phyloP scores from a whole-genome alignment of 2,888 invertebrate species.

The Slavum lentiscoides region DNA sequence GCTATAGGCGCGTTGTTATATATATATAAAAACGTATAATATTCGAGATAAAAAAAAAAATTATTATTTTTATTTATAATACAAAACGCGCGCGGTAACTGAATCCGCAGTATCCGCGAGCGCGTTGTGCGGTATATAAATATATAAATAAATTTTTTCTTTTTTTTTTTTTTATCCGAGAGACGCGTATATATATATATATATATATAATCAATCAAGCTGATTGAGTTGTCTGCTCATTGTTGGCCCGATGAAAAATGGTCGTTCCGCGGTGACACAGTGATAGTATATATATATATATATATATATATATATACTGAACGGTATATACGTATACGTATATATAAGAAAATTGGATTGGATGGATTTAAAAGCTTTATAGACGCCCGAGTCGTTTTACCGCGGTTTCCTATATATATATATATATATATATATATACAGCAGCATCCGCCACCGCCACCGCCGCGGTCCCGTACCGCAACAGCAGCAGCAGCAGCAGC shows the following conservation, averaged over 20 bases:
- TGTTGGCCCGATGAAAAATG: slow-evolving; percentile 53
- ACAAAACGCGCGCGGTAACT: too few species aligned
- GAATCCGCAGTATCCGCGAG: too few species aligned
- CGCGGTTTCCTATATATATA: slow-evolving; percentile 33
- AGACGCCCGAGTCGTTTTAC: slow-evolving; percentile 53
- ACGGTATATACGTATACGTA: background rate
- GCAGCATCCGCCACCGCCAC: slow-evolving; percentile 1
- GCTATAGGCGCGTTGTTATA: too few species aligned
- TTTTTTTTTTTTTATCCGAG: slow-evolving; percentile 12
- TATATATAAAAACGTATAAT: too few species aligned
- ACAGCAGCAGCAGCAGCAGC: background rate
- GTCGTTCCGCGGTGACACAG: slow-evolving; percentile 52
- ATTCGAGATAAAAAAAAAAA: too few species aligned
- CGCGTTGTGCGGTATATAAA: too few species aligned
- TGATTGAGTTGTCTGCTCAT: slow-evolving; percentile 53
- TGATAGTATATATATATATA: slow-evolving; percentile 48
- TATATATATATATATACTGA: too few species aligned
- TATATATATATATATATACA: background rate
- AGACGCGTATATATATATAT: background rate
- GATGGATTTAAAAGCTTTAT: slow-evolving; percentile 53
- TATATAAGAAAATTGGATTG: slow-evolving; percentile 54
- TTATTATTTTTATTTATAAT: too few species aligned
- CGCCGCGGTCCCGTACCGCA: background rate
- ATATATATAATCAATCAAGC: slow-evolving; percentile 39
- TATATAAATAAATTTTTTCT: background rate